Base-by-base conservation (phyloP, 2,797 vertebrate species). In the Sitta carolinensis region DNA sequence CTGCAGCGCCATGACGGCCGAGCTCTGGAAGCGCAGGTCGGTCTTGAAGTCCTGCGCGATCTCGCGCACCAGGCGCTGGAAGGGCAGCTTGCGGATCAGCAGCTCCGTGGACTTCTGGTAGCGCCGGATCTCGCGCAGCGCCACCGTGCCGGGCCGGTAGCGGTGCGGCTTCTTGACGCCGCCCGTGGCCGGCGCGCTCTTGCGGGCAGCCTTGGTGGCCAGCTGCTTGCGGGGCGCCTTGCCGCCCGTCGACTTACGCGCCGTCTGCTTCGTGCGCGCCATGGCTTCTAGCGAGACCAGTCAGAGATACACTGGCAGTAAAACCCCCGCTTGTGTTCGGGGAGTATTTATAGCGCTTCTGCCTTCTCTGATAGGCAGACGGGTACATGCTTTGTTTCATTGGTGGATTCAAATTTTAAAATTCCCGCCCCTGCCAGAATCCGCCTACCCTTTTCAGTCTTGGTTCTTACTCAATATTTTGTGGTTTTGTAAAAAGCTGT, bases 91-190 rank as follows among this genome's bases (percentile, higher is more conserved):
- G 79, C 87, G 87, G 79, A 84, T 89, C 72, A 98, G 97, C 96
- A 98, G 89, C 95, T 98, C 97, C 0, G 98, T 98, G 2, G 98
- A 98, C 84, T 98, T 98, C 96, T 98, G 98, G 93, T 98, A 98
- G 90, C 98, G 97, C 17, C 98, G 97, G 89, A 98, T 50, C 48
- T 50, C 48, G 48, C 48, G 48, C 48, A 50, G 48, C 48, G 48
- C 48, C 47, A 48, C 47, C 47, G 47, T 48, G 47, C 47, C 47
- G 47, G 47, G 47, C 47, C 47, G 47, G 47, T 48, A 48, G 47
- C 47, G 47, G 47, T 48, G 47, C 47, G 47, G 47, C 47, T 48
- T 48, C 47, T 48, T 48, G 47, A 48, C 47, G 47, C 47, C 47
- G 47, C 47, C 47, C 47, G 47, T 48, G 47, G 47, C 47, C 47